Percentiles rank a stretch among this genome's conserved stretches.
These are phyloP conservation scores for Pristionchus maxplancki DNA, from an alignment of 2,888 invertebrate species.

Conservation along the genomic window DNA sequence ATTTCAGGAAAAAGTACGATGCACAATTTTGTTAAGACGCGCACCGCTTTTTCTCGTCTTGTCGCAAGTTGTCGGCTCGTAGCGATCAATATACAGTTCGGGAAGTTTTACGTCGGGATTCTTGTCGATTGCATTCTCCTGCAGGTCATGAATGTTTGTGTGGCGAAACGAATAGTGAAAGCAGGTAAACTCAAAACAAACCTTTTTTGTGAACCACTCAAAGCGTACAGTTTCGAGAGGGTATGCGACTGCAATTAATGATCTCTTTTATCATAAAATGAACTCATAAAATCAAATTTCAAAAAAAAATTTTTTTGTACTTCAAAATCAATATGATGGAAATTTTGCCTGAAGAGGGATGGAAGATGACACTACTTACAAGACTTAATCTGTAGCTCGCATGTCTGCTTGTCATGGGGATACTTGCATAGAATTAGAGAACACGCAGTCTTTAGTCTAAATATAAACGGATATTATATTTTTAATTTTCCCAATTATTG, in stretches of 20 bases:
- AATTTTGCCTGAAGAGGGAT: too few relatives aligned
- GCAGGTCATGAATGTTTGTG: background rate
- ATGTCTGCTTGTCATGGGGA: slow-evolving; percentile 77
- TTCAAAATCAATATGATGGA: background rate
- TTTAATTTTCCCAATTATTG: background rate
- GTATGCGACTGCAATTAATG: slow-evolving; percentile 77
- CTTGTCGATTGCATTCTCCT: slow-evolving; percentile 62
- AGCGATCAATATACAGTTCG: slow-evolving; percentile 74
- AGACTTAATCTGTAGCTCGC: slow-evolving; percentile 75
- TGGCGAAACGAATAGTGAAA: background rate
- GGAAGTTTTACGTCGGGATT: slow-evolving; percentile 77
- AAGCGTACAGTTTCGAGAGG: slow-evolving; percentile 76
- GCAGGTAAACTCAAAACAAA: background rate
- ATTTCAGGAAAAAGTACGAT: background rate
- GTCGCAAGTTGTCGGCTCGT: slow-evolving; percentile 70
- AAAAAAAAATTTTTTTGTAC: slow-evolving; percentile 53
- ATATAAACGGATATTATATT: too few relatives aligned
- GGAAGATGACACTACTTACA: too few relatives aligned
- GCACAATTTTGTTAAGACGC: too few relatives aligned
- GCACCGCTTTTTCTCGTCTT: slow-evolving; percentile 68
- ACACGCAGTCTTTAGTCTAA: slow-evolving; percentile 76
- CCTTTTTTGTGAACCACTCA: slow-evolving; percentile 75
- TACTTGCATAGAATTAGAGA: slow-evolving; percentile 77
- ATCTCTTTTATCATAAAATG: too few relatives aligned
- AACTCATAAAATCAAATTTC: too few relatives aligned